A percentile compares a stretch with the other conserved stretches of the same genome.
Evolutionary conservation across 2,888 invertebrate species (phyloP).

Genomic region (Hyles lineata): DNA sequence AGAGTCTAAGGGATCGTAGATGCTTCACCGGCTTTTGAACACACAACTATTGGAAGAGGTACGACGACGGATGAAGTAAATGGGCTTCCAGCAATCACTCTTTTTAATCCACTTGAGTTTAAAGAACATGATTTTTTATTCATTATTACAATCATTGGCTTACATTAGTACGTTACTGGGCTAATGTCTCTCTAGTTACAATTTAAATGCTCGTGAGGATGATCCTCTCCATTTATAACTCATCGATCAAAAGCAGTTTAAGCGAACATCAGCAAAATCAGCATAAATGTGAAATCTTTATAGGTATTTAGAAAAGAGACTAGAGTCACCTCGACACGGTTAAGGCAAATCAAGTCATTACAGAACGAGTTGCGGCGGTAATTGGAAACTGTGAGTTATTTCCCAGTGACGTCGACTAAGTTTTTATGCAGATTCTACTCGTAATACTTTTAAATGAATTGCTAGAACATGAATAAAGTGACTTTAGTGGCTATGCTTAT

Average conservation of each 20-base stretch:
- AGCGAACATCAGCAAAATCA: not conserved
- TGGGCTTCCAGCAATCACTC: no score
- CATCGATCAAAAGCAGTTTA: not conserved
- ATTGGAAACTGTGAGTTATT: conserved; percentile 1
- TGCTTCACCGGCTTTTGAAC: no score
- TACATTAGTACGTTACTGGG: no score
- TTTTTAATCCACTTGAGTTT: no score
- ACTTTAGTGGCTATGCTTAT: no score
- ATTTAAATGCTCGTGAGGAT: not conserved
- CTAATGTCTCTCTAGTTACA: not conserved
- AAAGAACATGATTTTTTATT: no score
- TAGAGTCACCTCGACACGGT: not conserved
- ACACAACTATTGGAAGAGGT: no score
- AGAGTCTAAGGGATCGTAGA: no score
- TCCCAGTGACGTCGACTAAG: not conserved
- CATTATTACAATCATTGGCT: no score
- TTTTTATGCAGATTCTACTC: not conserved
- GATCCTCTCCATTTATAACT: not conserved
- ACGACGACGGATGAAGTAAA: no score
- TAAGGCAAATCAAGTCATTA: conserved; percentile 23
- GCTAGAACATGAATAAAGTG: not conserved
- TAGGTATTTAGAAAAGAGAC: conserved; percentile 17
- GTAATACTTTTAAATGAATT: not conserved
- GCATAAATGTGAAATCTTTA: not conserved
- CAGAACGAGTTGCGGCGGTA: not conserved